These are phyloP conservation scores for Delichon dasypus DNA, from an alignment of 2,797 vertebrate genomes.

Conservation along the genomic window DNA sequence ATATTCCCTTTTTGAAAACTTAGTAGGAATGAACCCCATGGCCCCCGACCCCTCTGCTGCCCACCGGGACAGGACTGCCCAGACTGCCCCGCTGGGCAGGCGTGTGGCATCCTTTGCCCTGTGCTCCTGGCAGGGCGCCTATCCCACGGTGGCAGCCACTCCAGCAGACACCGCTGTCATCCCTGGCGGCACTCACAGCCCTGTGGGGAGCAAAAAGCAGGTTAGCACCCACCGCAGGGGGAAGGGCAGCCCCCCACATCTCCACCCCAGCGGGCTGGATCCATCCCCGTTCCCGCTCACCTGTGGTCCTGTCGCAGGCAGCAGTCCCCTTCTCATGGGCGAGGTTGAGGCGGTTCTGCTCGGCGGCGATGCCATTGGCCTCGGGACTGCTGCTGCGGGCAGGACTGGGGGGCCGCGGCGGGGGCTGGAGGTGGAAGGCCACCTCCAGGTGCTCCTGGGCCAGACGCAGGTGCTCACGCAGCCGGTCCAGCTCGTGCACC, in stretches of 20 bases:
- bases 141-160: not conserved
- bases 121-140: not conserved
- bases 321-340: slow-evolving; percentile 85
- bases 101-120: rapidly evolving
- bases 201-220: not conserved
- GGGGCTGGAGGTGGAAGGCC: slow-evolving; percentile 79
- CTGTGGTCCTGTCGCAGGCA: slow-evolving; percentile 73
- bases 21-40: slow-evolving; percentile 23
- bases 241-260: not conserved
- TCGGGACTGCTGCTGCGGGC: slow-evolving; percentile 86
- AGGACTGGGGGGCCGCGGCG: slow-evolving; percentile 65
- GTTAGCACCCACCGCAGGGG: not conserved
- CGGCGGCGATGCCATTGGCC: slow-evolving; percentile 79
- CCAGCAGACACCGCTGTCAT: not conserved
- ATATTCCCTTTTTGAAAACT: slow-evolving; percentile 54
- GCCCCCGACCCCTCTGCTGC: not conserved
- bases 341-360: slow-evolving; percentile 90
- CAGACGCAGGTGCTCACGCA: slow-evolving; percentile 84
- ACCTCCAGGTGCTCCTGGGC: slow-evolving; percentile 88
- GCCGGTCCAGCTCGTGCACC: slow-evolving; percentile 76
- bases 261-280: rapidly evolving
- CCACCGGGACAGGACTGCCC: not conserved
- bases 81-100: not conserved
- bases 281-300: not conserved
- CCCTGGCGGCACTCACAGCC: slow-evolving; percentile 29